Evolutionary conservation across 2,113 vertebrate species (phyloP).

Genomic region (Bubo scandiacus): DNA sequence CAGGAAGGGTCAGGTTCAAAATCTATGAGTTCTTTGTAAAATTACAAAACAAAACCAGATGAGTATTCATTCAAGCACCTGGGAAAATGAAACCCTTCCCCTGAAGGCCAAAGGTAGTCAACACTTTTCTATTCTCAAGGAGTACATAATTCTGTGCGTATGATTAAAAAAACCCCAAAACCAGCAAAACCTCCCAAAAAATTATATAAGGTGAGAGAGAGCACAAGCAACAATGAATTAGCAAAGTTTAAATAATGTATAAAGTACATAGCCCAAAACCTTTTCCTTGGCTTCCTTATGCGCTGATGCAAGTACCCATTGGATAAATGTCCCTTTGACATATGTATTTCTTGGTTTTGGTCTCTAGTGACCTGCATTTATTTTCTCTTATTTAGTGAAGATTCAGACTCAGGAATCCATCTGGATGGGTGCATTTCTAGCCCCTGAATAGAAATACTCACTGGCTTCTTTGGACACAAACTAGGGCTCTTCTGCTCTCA

Average conservation of each 20-base stretch:
- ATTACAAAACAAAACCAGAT: conserved; percentile 56
- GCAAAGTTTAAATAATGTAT: not conserved
- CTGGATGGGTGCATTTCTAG: not conserved
- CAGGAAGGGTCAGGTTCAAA: conserved; percentile 49
- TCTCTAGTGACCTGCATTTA: not conserved
- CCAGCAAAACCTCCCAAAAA: not conserved
- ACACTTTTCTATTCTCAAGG: not conserved
- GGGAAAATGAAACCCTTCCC: conserved; percentile 20
- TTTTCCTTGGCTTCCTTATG: not conserved
- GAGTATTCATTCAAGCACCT: conserved; percentile 19
- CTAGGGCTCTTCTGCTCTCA: not conserved
- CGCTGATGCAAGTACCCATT: not conserved
- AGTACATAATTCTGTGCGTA: not conserved
- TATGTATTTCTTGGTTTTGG: not conserved
- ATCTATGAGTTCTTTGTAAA: conserved; percentile 52
- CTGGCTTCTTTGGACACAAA: not conserved
- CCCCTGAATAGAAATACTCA: not conserved
- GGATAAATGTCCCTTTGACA: not conserved
- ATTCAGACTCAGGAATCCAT: not conserved
- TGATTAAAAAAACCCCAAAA: not conserved
- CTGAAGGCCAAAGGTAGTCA: not conserved
- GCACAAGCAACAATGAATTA: not conserved
- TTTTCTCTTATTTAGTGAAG: not conserved
- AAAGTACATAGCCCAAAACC: not conserved
- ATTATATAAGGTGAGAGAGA: not conserved